phyloP scores from a whole-genome alignment of 2,888 invertebrate genomes.

The Scrobipalpa costella region DNA sequence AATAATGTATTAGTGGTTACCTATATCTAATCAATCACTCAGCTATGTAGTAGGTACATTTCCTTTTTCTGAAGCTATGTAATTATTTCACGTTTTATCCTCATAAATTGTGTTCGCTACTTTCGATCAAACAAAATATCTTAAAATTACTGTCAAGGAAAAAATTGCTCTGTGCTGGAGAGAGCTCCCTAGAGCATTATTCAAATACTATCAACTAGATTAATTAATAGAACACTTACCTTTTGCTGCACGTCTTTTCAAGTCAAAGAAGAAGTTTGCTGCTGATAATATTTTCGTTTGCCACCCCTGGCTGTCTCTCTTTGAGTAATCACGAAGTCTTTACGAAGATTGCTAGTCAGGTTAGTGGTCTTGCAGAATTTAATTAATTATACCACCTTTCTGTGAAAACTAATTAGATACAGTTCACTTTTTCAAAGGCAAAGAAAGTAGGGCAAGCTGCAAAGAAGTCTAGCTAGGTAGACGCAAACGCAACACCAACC shows the following conservation, averaged over 20 bases:
- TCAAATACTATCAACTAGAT: background rate
- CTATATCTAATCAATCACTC: too few relatives aligned
- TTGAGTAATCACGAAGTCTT: conserved; percentile 53
- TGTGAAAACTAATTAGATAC: conserved; percentile 21
- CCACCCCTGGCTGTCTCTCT: conserved; percentile 18
- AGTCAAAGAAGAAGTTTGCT: conserved; percentile 4
- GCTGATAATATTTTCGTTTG: conserved; percentile 18
- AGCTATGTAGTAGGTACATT: too few relatives aligned
- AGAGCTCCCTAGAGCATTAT: background rate
- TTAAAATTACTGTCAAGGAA: too few relatives aligned
- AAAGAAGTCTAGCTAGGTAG: background rate
- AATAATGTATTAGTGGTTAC: background rate
- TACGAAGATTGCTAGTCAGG: conserved; percentile 40
- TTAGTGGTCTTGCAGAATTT: conserved; percentile 48
- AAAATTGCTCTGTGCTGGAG: too few relatives aligned
- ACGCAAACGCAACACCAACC: background rate
- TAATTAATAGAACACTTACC: background rate
- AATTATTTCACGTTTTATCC: too few relatives aligned
- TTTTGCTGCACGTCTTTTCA: background rate
- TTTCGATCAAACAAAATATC: too few relatives aligned
- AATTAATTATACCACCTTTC: conserved; percentile 44
- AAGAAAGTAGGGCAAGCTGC: conserved; percentile 3
- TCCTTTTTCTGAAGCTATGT: too few relatives aligned
- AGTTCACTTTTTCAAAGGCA: conserved; percentile 23
- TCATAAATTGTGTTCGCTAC: too few relatives aligned